Evolutionary conservation across 2,113 vertebrate species (phyloP), one percentile per base, ranked within the genome.

Genomic region (Sporophila hypoxantha): DNA sequence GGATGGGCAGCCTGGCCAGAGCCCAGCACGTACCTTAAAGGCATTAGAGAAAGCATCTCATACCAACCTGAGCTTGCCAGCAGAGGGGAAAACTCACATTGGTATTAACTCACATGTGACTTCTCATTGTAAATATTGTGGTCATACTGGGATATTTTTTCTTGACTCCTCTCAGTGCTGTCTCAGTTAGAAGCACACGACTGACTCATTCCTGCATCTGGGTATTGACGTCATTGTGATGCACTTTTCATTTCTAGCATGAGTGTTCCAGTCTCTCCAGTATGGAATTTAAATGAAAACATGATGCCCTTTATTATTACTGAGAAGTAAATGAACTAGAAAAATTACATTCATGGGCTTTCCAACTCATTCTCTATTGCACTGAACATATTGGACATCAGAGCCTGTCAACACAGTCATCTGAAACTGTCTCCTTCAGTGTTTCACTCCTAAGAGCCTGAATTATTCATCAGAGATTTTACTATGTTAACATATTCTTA

Each of bases 381-480:
- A 5, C 25, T 69, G 80, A 94, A 92, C 92, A 90, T 89, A 84
- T 91, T 95, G 94, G 90, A 89, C 90, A 86, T 91, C 85, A 86
- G 85, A 91, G 85, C 80, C 70, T 94, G 94, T 95, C 94, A 93
- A 62, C 82, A 57, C 39, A 93, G 94, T 91, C 62, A 91, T 88
- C 83, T 84, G 85, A 92, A 95, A 89, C 82, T 79, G 85, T 91
- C 67, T 92, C 46, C 80, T 93, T 76, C 64, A 82, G 42, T 59
- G 79, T 62, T 87, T 85, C 66, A n/a, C 52, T 89, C 61, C 47
- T 78, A 55, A 88, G 30, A 89, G 76, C 68, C 82, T 93, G 92
- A 89, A 94, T 94, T 92, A 94, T 93, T 93, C 87, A 92, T 92
- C 65, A 78, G 74, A 75, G 69, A 67, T 83, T 87, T 91, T 90